These are phyloP conservation scores for Orthosia gracilis DNA, from an alignment of 2,888 invertebrate species.

Conservation along the genomic window DNA sequence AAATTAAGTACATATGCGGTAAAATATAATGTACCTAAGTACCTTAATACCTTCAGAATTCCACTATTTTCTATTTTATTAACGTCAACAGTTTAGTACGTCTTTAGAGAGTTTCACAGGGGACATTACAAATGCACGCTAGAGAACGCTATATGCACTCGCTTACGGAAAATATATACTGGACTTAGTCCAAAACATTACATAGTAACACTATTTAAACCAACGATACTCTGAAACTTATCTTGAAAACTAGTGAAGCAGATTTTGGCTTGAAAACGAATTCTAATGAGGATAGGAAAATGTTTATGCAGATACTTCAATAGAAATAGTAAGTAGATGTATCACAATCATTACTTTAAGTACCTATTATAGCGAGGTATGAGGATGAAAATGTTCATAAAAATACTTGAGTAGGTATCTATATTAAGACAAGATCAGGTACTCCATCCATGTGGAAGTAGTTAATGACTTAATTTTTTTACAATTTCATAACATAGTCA, in stretches of 20 bases:
- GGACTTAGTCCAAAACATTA: constrained; percentile 41
- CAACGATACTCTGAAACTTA: constrained; percentile 23
- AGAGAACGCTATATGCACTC: constrained; percentile 9
- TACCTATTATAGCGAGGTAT: background rate
- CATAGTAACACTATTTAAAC: constrained; percentile 26
- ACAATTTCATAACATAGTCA: constrained; percentile 40
- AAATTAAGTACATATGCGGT: background rate
- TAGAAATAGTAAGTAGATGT: background rate
- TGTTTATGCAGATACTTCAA: constrained; percentile 6
- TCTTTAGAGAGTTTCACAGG: background rate
- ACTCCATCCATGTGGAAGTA: background rate
- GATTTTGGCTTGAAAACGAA: constrained; percentile 10
- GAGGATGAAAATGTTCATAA: background rate
- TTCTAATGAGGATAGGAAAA: background rate
- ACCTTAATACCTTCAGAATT: background rate
- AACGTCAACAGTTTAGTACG: constrained; percentile 8
- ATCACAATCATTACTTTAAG: background rate
- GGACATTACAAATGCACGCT: constrained; percentile 5
- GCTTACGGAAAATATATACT: background rate
- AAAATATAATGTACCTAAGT: too few relatives aligned
- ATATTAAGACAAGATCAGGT: background rate
- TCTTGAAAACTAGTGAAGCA: background rate
- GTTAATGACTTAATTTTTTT: constrained; percentile 47
- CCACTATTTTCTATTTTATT: background rate
- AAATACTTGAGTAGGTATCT: constrained; percentile 3